These are phyloP conservation scores for Mesorhabditis spiculigera DNA, from an alignment of 2,888 invertebrate species.

Conservation along the genomic window DNA sequence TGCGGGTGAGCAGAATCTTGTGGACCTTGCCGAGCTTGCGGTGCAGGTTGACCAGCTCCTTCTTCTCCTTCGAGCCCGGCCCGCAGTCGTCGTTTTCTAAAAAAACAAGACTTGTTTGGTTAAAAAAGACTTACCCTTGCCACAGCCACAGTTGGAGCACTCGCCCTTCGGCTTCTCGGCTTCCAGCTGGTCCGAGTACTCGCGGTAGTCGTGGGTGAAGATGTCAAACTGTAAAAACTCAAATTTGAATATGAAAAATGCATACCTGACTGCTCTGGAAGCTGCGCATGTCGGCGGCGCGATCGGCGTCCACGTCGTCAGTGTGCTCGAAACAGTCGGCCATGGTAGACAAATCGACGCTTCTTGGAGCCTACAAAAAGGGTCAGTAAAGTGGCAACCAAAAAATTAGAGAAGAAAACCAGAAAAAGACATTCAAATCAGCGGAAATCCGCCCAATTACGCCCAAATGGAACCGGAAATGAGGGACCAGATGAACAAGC, in stretches of 20 bases:
- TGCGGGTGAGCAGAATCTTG: background rate
- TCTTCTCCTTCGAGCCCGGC: background rate
- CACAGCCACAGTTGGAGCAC: slow-evolving; percentile 4
- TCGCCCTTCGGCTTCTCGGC: background rate
- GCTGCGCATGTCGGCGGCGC: background rate
- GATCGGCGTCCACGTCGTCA: background rate
- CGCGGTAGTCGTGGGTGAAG: slow-evolving; percentile 17
- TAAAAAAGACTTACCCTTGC: slow-evolving; percentile 6
- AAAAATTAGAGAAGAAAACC: too few species aligned
- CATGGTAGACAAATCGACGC: background rate
- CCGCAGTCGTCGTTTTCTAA: background rate
- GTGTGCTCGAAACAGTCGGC: background rate
- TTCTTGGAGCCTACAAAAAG: too few species aligned
- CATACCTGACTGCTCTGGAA: slow-evolving; percentile 2
- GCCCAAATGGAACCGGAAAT: too few species aligned
- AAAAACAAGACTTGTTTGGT: background rate
- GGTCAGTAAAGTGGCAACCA: too few species aligned
- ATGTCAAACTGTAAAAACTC: slow-evolving; percentile 13
- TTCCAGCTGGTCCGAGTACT: slow-evolving; percentile 9
- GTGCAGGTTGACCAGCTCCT: background rate
- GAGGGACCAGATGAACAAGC: too few species aligned
- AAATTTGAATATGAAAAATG: background rate
- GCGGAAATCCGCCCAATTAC: too few species aligned
- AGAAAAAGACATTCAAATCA: too few species aligned
- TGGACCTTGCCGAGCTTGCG: background rate